Evolutionary conservation across 2,113 vertebrate genomes (phyloP).

Genomic region (Barbus barbus): DNA sequence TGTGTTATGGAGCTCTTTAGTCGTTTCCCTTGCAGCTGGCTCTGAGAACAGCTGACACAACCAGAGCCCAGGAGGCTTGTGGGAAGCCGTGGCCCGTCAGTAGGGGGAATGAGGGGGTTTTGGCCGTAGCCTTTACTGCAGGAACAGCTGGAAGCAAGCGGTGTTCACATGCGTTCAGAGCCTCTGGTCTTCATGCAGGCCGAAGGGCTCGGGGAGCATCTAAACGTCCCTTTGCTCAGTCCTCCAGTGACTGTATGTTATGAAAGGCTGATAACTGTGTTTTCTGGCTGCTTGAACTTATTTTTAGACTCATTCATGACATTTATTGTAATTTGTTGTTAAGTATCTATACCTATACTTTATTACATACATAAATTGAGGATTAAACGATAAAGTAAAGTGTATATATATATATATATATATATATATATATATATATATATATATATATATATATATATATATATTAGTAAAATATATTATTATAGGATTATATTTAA

Average conservation of each 20-base stretch:
- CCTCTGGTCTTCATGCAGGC: not conserved
- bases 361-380: too few relatives aligned
- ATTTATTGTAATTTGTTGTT: too few relatives aligned
- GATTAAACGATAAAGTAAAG: too few relatives aligned
- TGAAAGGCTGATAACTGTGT: not conserved
- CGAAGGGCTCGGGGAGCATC: slow-evolving; percentile 22
- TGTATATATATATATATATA: too few relatives aligned
- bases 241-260: not conserved
- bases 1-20: slow-evolving; percentile 26
- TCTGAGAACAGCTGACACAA: slow-evolving; percentile 79
- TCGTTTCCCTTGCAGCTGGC: slow-evolving; percentile 43
- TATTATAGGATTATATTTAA: too few relatives aligned
- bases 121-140: slow-evolving; percentile 53
- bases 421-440: too few relatives aligned
- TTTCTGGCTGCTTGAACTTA: not conserved
- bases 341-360: too few relatives aligned
- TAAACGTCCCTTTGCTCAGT: not conserved
- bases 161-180: slow-evolving; percentile 43
- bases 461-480: too few relatives aligned
- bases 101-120: slow-evolving; percentile 44
- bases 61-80: slow-evolving; percentile 64
- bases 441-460: too few relatives aligned
- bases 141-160: slow-evolving; percentile 73
- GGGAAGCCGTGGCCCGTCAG: slow-evolving; percentile 72
- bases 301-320: not conserved